Evolutionary conservation across 2,797 vertebrate genomes (phyloP).

Genomic region (Galago senegalensis): DNA sequence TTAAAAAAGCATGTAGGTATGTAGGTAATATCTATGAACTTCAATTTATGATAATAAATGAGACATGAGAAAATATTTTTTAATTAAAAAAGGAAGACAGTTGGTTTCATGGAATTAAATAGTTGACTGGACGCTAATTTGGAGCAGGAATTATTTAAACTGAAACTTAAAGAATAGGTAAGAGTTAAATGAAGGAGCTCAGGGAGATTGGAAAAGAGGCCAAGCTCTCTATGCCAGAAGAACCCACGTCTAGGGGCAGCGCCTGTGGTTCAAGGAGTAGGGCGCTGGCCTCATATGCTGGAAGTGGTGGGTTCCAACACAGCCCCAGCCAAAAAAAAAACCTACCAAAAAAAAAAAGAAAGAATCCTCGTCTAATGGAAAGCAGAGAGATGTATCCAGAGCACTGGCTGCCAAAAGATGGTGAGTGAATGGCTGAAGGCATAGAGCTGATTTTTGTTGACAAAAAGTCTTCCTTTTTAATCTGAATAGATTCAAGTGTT

Average conservation of each 20-base stretch:
- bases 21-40: slow-evolving; percentile 20
- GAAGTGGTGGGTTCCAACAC: too few species aligned
- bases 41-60: slow-evolving; percentile 15
- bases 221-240: background rate
- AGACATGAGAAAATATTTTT: background rate
- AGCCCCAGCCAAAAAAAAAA: too few species aligned
- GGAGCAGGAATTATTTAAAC: background rate
- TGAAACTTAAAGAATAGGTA: slow-evolving; percentile 5
- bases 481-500: background rate
- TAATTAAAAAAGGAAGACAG: background rate
- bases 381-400: background rate
- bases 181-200: background rate
- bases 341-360: too few species aligned
- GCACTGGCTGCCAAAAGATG: background rate
- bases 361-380: too few species aligned
- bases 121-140: background rate
- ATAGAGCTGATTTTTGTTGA: background rate
- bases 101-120: background rate
- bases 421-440: background rate
- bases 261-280: too few species aligned
- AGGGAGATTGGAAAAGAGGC: background rate
- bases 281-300: too few species aligned
- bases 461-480: slow-evolving; percentile 4
- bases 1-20: background rate
- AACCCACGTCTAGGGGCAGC: background rate